These are phyloP conservation scores for Perccottus glenii DNA, from an alignment of 2,113 vertebrate species.

Conservation along the genomic window DNA sequence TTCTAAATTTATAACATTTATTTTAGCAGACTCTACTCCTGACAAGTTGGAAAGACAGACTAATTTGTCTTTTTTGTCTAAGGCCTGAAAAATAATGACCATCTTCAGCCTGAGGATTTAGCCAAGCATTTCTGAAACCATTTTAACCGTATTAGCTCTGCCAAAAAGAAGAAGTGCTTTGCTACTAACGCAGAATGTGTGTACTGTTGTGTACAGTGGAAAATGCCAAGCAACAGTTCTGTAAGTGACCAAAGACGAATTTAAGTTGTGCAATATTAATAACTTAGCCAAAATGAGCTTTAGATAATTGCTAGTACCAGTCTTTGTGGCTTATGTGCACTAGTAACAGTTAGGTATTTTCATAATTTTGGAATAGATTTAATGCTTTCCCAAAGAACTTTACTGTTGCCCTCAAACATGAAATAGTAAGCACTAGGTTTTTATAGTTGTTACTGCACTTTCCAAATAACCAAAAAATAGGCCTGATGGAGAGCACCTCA, in stretches of 20 bases:
- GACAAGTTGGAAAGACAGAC: constrained; percentile 57
- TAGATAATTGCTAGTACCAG: background rate
- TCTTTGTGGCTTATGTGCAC: background rate
- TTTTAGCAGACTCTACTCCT: constrained; percentile 42
- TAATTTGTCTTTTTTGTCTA: constrained; percentile 54
- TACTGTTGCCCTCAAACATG: background rate
- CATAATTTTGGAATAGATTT: background rate
- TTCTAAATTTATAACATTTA: no score
- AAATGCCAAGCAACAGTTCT: constrained; percentile 3
- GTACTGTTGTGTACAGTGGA: background rate
- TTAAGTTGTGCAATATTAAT: background rate
- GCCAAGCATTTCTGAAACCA: constrained; percentile 30
- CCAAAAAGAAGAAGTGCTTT: constrained; percentile 33
- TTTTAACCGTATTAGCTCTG: constrained; percentile 20
- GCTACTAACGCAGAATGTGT: constrained; percentile 13
- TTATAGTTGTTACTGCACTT: background rate
- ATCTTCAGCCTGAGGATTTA: constrained; percentile 43
- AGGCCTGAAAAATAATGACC: constrained; percentile 53
- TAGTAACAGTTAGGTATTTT: background rate
- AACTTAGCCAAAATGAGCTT: constrained; percentile 1
- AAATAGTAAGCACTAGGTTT: background rate
- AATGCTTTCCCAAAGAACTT: background rate
- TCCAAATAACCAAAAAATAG: background rate
- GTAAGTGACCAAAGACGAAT: background rate
- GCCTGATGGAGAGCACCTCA: no score